Base-by-base conservation (phyloP, 2,113 vertebrate genomes). In the Circaetus cinerascens region DNA sequence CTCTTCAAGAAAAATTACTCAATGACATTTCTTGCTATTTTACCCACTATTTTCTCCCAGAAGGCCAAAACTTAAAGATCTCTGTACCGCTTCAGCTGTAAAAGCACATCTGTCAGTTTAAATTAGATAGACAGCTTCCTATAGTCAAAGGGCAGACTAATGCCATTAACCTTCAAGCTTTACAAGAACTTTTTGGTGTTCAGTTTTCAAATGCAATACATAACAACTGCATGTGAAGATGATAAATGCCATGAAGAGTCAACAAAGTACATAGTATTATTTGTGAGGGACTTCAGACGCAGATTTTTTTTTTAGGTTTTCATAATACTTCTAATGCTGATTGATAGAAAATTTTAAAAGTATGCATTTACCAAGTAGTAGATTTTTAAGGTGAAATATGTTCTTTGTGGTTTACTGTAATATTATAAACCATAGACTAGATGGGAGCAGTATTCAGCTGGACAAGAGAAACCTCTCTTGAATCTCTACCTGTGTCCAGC, bases 61-160 rank as follows among this genome's bases (percentile, higher is more conserved):
- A 93, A 95, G 85, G 30, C 57, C 53, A 60, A 95, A 91, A 83
- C 83, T 66, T 75, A 84, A 97, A 95, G 72, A 88, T 89, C 60
- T 79, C 78, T 75, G 34, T 62, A 51, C 34, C 78, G 32, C 56
- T 75, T 79, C 96, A 98, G 95, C 97, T 98, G 96, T 97, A 93
- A 98, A 97, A 98, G 97, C 95, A 97, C 90, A 96, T 96, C 77
- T 97, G 86, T 80, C 78, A 76, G 57, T 83, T 97, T 91, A 91
- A 95, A 95, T 87, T 95, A 95, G 93, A 98, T 81, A 89, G 97
- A 97, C 97, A 96, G 94, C 82, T 97, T 98, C 96, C 93, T 96
- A 94, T 51, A 86, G 93, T 78, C 83, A 79, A 79, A 92, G 86
- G 95, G 60, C 73, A 96, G 91, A 90, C 94, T 95, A 93, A 94